Conservation (phyloP, 2,888 invertebrate genomes). For the Tineola bisselliella region DNA sequence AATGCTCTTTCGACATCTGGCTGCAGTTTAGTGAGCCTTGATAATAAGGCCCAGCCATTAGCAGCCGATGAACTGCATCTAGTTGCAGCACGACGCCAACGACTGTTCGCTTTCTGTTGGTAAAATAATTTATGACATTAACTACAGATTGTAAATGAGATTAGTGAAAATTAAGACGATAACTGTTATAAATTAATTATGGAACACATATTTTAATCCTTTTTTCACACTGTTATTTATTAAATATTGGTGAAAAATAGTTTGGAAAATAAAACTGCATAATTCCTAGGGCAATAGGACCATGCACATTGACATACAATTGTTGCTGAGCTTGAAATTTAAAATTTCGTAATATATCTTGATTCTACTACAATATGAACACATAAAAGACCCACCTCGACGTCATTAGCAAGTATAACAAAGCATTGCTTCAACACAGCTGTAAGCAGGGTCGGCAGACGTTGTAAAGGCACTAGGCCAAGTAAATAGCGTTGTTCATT, state of each 20-base stretch:
- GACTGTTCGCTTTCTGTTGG: slow-evolving; percentile 32
- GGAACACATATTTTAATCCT: no score
- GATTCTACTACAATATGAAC: no score
- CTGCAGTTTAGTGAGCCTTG: slow-evolving; percentile 38
- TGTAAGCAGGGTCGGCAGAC: slow-evolving; percentile 85
- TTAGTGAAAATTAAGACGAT: no score
- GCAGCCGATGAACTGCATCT: slow-evolving; percentile 34
- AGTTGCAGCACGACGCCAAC: slow-evolving; percentile 29
- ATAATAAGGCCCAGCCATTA: slow-evolving; percentile 46
- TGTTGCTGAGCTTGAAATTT: no score
- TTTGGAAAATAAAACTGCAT: no score
- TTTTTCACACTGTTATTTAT: no score
- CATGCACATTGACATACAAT: no score
- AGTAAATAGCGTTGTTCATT: slow-evolving; percentile 85
- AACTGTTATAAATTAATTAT: no score
- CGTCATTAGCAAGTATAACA: slow-evolving; percentile 85
- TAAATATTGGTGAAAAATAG: no score
- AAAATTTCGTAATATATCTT: no score
- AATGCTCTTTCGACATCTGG: slow-evolving; percentile 23
- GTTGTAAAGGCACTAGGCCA: slow-evolving; percentile 83
- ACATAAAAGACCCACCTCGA: slow-evolving; percentile 70
- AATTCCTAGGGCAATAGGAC: no score
- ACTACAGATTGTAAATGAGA: no score
- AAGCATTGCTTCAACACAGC: slow-evolving; percentile 85
- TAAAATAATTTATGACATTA: not conserved